phyloP scores from a whole-genome alignment of 1,140 invertebrate genomes.

The Macrobrachium nipponense region DNA sequence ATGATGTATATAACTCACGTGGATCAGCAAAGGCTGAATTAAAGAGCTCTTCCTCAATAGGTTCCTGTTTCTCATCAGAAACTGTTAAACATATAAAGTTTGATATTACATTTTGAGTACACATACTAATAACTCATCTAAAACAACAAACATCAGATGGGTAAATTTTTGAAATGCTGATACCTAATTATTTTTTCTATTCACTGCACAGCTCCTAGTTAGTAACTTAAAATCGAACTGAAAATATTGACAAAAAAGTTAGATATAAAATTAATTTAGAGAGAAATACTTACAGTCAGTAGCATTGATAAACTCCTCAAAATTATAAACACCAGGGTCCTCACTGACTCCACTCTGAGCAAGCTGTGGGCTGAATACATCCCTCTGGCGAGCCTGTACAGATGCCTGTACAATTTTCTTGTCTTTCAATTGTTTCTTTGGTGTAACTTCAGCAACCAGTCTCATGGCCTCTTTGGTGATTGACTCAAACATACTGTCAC shows the following conservation, averaged over 20 bases:
- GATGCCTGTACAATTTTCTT: neutral
- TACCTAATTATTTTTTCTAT: too few relatives aligned
- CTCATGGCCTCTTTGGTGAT: neutral
- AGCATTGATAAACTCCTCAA: neutral
- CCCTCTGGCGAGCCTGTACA: neutral
- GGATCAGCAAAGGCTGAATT: neutral
- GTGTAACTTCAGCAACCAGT: conserved; percentile 12
- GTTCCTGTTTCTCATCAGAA: neutral
- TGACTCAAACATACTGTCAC: neutral
- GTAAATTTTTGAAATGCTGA: too few relatives aligned
- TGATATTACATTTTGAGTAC: neutral
- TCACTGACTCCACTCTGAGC: neutral
- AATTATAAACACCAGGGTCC: neutral
- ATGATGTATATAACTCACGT: neutral
- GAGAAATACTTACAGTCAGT: neutral
- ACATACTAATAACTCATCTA: neutral
- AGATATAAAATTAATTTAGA: neutral
- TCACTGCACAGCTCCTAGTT: too few relatives aligned
- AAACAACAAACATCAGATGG: neutral
- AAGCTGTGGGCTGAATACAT: neutral
- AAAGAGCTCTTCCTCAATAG: neutral
- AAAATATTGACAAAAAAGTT: neutral
- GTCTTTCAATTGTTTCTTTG: neutral
- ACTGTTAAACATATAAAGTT: conserved; percentile 8
- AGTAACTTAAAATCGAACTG: neutral